phyloP scores from a whole-genome alignment of 92 coral and sea anemone genomes.

The Porites lobata region DNA sequence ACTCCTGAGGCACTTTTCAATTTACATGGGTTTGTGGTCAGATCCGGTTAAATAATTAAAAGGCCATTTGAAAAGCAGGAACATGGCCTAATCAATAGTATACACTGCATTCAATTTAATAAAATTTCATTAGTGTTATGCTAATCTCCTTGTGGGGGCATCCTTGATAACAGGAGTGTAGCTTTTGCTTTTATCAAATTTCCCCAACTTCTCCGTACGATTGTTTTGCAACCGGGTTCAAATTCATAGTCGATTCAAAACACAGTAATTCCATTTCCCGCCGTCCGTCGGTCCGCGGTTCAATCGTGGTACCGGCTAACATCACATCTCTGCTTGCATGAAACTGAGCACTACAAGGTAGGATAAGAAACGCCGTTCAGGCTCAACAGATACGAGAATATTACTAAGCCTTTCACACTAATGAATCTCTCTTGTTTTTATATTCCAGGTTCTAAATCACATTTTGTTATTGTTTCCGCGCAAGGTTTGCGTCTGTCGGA shows the following conservation, averaged over 20 bases:
- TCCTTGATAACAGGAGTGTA: conserved; percentile 77
- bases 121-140: conserved; percentile 95
- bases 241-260: conserved; percentile 36
- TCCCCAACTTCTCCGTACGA: conserved; percentile 49
- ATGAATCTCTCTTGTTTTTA: conserved; percentile 47
- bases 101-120: conserved; percentile 92
- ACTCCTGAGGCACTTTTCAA: conserved; percentile 88
- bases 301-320: background rate
- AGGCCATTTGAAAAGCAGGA: conserved; percentile 93
- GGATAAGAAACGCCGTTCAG: background rate
- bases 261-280: conserved; percentile 6
- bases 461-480: conserved; percentile 30
- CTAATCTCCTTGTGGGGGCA: conserved; percentile 81
- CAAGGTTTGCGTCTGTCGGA: conserved; percentile 3
- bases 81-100: conserved; percentile 87
- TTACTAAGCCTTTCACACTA: conserved; percentile 29
- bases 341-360: background rate
- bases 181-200: conserved; percentile 66
- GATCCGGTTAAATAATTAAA: conserved; percentile 98
- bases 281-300: conserved; percentile 12
- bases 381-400: conserved; percentile 15
- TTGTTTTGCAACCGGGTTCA: conserved; percentile 57
- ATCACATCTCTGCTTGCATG: no score
- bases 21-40: conserved; percentile 87
- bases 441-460: conserved; percentile 28